A percentile compares a stretch with the other conserved stretches of the same genome.
phyloP scores from a whole-genome alignment of 1,140 invertebrate species.

The Macrotrachela quadricornifera region DNA sequence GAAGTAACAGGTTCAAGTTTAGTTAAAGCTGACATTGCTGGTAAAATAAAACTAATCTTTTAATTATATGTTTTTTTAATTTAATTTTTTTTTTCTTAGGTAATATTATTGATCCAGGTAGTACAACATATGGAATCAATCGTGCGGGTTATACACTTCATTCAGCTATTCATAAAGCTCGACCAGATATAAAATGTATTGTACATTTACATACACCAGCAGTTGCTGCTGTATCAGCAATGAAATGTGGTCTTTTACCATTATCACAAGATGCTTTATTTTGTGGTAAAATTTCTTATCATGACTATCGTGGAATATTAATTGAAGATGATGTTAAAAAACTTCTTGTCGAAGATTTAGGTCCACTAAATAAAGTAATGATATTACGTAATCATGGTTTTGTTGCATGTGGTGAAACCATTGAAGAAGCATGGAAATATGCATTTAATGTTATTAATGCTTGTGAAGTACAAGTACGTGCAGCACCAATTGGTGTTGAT shows the following conservation, averaged over 20 bases:
- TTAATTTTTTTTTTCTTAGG: constrained; percentile 10
- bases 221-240: constrained; percentile 71
- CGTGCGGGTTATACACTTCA: constrained; percentile 62
- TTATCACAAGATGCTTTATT: constrained; percentile 70
- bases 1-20: constrained; percentile 91
- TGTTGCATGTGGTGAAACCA: constrained; percentile 76
- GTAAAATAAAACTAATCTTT: not conserved
- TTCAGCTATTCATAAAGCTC: constrained; percentile 78
- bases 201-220: constrained; percentile 74
- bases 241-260: constrained; percentile 65
- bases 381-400: constrained; percentile 78
- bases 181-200: constrained; percentile 84
- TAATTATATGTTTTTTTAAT: no score
- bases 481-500: constrained; percentile 8
- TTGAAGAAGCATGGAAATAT: constrained; percentile 86
- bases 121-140: constrained; percentile 63
- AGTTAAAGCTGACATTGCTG: constrained; percentile 67
- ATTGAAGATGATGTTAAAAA: constrained; percentile 64
- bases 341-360: constrained; percentile 64
- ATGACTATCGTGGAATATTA: constrained; percentile 49
- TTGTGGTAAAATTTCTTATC: constrained; percentile 59
- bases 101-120: constrained; percentile 53
- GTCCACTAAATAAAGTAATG: constrained; percentile 76
- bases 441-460: constrained; percentile 60
- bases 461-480: constrained; percentile 48